Conservation (phyloP, 37 sponge, comb jelly and placozoan species). For the Halichondria panicea region DNA sequence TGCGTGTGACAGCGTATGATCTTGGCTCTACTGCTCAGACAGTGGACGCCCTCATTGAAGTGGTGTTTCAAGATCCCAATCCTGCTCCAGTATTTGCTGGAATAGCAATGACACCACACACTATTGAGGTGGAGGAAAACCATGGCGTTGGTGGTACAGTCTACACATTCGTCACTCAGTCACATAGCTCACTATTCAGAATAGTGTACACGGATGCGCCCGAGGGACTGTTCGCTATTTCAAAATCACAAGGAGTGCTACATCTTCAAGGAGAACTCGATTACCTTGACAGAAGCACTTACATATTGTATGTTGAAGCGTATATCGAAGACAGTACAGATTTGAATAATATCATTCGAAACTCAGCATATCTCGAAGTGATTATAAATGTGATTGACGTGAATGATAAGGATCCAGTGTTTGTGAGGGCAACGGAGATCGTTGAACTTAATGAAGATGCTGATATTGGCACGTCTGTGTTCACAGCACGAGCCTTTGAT, state of each 20-base stretch:
- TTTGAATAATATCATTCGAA: background rate
- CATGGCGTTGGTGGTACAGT: background rate
- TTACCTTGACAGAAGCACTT: constrained; percentile 20
- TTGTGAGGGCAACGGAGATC: background rate
- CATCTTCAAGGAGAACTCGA: constrained; percentile 19
- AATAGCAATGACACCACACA: background rate
- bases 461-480: background rate
- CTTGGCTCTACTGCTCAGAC: constrained; percentile 3
- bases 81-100: constrained; percentile 1
- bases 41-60: constrained; percentile 6
- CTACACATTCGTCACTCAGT: background rate
- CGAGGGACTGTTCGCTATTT: constrained; percentile 16
- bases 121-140: background rate
- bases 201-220: no score
- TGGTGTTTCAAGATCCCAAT: constrained; percentile 8
- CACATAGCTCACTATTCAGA: no score
- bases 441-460: constrained; percentile 17
- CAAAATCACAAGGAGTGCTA: constrained; percentile 4
- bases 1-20: constrained; percentile 42
- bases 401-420: constrained; percentile 43
- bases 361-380: constrained; percentile 38
- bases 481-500: constrained; percentile 52
- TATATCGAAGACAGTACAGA: background rate
- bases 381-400: constrained; percentile 28
- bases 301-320: constrained; percentile 49